Evolutionary conservation across 2,113 vertebrate species (phyloP).

Genomic region (Phoxinus phoxinus): DNA sequence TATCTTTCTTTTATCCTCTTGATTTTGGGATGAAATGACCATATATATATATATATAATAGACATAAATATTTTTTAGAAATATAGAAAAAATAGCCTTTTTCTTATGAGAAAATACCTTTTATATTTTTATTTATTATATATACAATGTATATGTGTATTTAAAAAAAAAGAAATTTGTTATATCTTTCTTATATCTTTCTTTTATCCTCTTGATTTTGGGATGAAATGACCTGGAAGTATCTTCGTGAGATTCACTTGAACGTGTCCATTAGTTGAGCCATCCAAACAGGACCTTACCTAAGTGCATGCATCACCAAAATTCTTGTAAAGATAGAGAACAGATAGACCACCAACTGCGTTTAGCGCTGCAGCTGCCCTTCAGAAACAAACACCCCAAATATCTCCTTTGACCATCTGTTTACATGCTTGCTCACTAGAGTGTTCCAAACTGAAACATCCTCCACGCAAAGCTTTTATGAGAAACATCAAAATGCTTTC

Average conservation of each 20-base stretch:
- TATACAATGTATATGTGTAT: no score
- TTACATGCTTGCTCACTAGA: slow-evolving; percentile 52
- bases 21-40: not conserved
- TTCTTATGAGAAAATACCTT: not conserved
- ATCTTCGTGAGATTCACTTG: slow-evolving; percentile 15
- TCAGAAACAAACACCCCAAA: slow-evolving; percentile 59
- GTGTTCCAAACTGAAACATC: slow-evolving; percentile 55
- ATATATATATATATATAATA: no score
- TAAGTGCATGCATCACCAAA: slow-evolving; percentile 51
- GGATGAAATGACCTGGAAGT: not conserved
- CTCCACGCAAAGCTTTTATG: slow-evolving; percentile 57
- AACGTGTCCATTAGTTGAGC: slow-evolving; percentile 16
- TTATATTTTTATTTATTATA: no score
- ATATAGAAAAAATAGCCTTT: not conserved
- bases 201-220: not conserved
- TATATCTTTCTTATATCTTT: not conserved
- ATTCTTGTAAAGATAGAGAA: slow-evolving; percentile 56
- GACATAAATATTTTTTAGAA: no score
- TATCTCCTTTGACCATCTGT: slow-evolving; percentile 57
- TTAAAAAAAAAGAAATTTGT: no score
- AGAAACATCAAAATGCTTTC: slow-evolving; percentile 62
- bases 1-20: not conserved
- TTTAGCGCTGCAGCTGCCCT: slow-evolving; percentile 58
- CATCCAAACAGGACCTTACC: slow-evolving; percentile 26
- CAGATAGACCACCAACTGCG: slow-evolving; percentile 61